Evolutionary conservation across 2,113 vertebrate species (phyloP), one percentile per base, ranked within the genome.

Genomic region (Pardalotus punctatus): DNA sequence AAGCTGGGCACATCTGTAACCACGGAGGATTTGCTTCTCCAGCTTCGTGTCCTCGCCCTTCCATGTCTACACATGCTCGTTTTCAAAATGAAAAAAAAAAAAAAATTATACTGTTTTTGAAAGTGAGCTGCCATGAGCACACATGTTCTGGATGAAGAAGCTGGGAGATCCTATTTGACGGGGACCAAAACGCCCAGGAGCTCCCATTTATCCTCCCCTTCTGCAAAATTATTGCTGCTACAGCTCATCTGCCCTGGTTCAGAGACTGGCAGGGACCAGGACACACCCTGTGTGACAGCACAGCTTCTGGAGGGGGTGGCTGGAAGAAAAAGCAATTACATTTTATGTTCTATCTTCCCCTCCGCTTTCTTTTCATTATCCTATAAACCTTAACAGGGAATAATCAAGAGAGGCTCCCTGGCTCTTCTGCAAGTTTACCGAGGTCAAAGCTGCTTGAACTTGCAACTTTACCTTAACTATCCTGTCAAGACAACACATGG

Each of bases 401-500:
- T 66, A 93, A 96, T 90, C 85, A 90, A 77, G 86, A 83, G 80
- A 93, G 51, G 61, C 60, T 90, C 67, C 28, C 43, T 51, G 58
- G 29, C 71, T 94, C 36, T 40, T 40, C 79, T 77, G 73, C 50
- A 57, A 94, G 72, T 71, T 66, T 28, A 24, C 36, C 7, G 87
- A 96, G 80, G 81, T 90, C 90, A 93, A 95, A 92, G 50, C 53
- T 92, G 58, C 79, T 82, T 77, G 74, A 90, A 96, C 79, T 91
- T 86, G 74, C 64, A 93, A 91, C 79, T 88, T 86, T 74, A 62
- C 87, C 51, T 69, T 80, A 90, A 83, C 88, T 86, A 57, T 56
- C 2, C 3, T 86, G 81, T 83, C 60, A 71, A 86, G 79, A 73
- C 66, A 92, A 93, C 65, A 72, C 58, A 71, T 23, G 82, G 86